phyloP scores from a whole-genome alignment of 2,888 invertebrate species.

The Stegana nigrithorax region DNA sequence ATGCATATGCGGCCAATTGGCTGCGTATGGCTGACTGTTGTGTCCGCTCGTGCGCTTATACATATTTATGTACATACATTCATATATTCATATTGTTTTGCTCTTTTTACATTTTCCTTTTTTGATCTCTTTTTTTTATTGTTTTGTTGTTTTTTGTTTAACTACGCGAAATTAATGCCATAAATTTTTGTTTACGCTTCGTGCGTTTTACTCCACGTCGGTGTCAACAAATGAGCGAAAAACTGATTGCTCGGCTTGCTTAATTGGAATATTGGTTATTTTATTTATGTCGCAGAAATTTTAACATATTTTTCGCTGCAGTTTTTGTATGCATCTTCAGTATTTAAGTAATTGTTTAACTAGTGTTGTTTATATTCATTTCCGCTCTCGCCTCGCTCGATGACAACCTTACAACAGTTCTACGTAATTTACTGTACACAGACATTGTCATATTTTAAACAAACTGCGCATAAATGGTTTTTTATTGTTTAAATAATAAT shows the following conservation, averaged over 20 bases:
- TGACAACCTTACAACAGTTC: too few species aligned
- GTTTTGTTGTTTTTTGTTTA: constrained; percentile 5
- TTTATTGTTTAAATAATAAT: background rate
- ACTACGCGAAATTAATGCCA: constrained; percentile 18
- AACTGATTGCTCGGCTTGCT: constrained; percentile 16
- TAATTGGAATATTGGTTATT: constrained; percentile 23
- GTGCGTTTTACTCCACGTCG: background rate
- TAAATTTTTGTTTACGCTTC: constrained; percentile 2
- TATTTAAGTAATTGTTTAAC: too few species aligned
- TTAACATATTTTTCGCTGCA: background rate
- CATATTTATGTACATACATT: background rate
- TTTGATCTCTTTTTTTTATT: constrained; percentile 10
- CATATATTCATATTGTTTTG: background rate
- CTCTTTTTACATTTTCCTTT: background rate
- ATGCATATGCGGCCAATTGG: background rate
- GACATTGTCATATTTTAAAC: too few species aligned
- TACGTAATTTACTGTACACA: background rate
- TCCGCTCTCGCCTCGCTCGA: too few species aligned
- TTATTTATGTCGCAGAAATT: constrained; percentile 9
- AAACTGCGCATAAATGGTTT: background rate
- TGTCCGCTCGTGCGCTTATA: background rate
- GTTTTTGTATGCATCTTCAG: background rate
- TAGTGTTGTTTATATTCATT: too few species aligned
- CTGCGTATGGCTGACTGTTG: background rate
- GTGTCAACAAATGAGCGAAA: background rate